Conservation (phyloP, 1,140 invertebrate genomes). For the Philotrypesis tridentata region DNA sequence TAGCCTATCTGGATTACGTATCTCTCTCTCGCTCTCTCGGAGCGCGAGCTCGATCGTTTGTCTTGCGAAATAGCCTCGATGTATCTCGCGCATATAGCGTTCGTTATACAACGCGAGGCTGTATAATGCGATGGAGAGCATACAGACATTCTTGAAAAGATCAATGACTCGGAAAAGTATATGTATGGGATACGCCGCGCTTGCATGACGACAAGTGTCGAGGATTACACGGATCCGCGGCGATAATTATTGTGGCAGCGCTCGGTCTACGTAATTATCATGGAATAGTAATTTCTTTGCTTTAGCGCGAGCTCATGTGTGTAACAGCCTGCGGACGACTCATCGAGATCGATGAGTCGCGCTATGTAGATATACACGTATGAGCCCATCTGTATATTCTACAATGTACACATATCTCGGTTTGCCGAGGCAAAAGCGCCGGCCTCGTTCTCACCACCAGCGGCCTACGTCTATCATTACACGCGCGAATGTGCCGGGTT, state of each 20-base stretch:
- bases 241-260: neutral
- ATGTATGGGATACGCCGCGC: no score
- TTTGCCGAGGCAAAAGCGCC: neutral
- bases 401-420: neutral
- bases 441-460: constrained; percentile 37
- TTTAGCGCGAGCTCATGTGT: no score
- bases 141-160: neutral
- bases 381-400: no score
- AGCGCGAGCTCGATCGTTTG: neutral
- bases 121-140: no score
- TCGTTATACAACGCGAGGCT: constrained; percentile 9
- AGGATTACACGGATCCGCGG: neutral
- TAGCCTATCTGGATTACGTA: neutral
- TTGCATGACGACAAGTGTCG: neutral
- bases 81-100: neutral
- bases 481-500: neutral
- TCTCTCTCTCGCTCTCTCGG: neutral
- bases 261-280: neutral
- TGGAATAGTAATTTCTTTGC: neutral
- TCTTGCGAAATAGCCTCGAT: neutral
- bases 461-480: neutral
- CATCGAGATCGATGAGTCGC: constrained; percentile 33
- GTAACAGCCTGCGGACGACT: no score
- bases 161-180: constrained; percentile 20
- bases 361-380: no score